Conservation (phyloP, 2,797 vertebrate species). For the Sparus aurata region DNA sequence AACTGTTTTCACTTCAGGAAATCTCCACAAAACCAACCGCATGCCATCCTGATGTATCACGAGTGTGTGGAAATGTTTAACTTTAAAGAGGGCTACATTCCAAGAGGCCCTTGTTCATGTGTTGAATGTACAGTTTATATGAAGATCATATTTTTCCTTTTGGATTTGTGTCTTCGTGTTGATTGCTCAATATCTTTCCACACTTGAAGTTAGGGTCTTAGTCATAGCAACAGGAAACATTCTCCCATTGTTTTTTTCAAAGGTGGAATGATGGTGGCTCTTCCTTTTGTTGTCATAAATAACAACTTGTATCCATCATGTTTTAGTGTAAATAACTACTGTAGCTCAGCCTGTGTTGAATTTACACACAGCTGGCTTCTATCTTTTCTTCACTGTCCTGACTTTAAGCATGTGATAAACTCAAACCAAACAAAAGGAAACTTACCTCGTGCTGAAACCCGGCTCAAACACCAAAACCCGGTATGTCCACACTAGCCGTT, state of each 20-base stretch:
- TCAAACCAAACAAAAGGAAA: constrained; percentile 15
- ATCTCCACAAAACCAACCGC: background rate
- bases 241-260: background rate
- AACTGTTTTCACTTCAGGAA: background rate
- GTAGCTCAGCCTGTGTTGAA: background rate
- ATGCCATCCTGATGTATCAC: background rate
- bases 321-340: constrained; percentile 12
- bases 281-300: background rate
- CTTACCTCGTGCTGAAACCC: constrained; percentile 62
- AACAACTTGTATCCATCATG: background rate
- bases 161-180: background rate
- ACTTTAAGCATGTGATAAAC: background rate
- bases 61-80: constrained; percentile 14
- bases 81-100: background rate
- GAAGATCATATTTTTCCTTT: background rate
- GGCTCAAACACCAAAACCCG: constrained; percentile 5
- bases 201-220: constrained; percentile 9
- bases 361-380: background rate
- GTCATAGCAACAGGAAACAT: constrained; percentile 28
- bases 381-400: background rate
- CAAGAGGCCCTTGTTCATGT: background rate
- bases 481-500: constrained; percentile 16
- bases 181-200: constrained; percentile 9
- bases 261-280: background rate
- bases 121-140: constrained; percentile 7